Conservation (phyloP, 2,888 invertebrate species). For the Trisateles emortualis region DNA sequence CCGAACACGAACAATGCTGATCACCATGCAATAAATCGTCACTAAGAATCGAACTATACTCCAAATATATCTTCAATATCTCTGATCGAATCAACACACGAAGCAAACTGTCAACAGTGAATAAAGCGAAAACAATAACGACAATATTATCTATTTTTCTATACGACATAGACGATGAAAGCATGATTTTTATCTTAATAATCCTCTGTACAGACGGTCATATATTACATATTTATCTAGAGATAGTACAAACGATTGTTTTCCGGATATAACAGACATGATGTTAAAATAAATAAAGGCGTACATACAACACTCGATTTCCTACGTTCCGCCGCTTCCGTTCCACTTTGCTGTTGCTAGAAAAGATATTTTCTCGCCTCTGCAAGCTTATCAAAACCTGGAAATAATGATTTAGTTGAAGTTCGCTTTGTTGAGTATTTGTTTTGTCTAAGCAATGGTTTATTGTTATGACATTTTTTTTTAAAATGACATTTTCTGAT, state of each 20-base stretch:
- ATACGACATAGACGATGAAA: conserved; percentile 17
- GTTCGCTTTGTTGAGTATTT: conserved; percentile 33
- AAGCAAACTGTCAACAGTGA: neutral
- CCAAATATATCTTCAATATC: neutral
- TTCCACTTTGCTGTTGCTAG: conserved; percentile 58
- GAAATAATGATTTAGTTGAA: conserved; percentile 60
- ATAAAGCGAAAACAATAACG: conserved; percentile 26
- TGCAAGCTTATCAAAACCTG: conserved; percentile 62
- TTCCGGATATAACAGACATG: conserved; percentile 77
- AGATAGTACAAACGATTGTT: conserved; percentile 69
- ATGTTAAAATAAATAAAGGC: conserved; percentile 82
- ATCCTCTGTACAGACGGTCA: conserved; percentile 44
- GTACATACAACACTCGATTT: conserved; percentile 74
- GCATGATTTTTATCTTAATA: conserved; percentile 46
- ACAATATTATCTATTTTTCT: conserved; percentile 27
- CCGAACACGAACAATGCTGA: neutral
- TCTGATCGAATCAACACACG: neutral
- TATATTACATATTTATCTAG: conserved; percentile 62
- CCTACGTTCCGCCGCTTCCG: conserved; percentile 74
- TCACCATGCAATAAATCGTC: neutral
- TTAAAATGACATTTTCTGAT: too few species aligned
- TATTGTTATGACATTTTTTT: too few species aligned
- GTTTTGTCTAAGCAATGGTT: conserved; percentile 13
- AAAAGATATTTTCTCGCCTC: conserved; percentile 68
- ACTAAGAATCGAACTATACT: neutral